Evolutionary conservation across 1,140 invertebrate species (phyloP), one percentile per base, ranked within the genome.

Genomic region (Piezodorus guildinii): DNA sequence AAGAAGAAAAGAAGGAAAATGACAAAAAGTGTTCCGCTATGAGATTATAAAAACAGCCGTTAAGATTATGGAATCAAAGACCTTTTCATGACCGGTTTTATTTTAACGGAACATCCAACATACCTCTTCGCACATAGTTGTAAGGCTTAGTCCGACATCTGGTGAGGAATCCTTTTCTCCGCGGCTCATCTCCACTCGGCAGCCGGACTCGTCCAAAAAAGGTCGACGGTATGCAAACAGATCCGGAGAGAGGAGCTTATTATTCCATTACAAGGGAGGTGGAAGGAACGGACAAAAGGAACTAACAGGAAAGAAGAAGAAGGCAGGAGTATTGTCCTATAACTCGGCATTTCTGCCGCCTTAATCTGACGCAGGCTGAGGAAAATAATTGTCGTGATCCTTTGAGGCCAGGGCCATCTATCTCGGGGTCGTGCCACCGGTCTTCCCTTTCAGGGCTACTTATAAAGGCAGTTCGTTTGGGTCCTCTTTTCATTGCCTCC

Each of bases 141-240:
- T 23, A 56, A 25, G 52, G 52, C 52, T 56, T 21, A 56, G n/a
- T 49, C 23, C 6, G 34, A 39, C 34, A 39, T 39, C 34, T 39
- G 34, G 34, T 49, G 46, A 56, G 52, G 52, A 56, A 56, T 56
- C 52, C 52, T 56, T 56, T 56, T 56, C 52, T 56, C 52, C 6
- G 21, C 5, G 19, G 46, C 34, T 17, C 46, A 49, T 17, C 46
- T 21, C 46, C 46, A 21, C n/a, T 49, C 46, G 21, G 52, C 21
- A 16, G 19, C 21, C 17, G 52, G 52, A 56, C 23, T 17, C 19
- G 52, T 56, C 52, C 52, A 25, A 56, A 56, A 56, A 56, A 56
- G 52, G 52, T 23, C 17, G 17, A 56, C 23, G 52, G 52, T 56
- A 56, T 56, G 52, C 52, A 56, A 39, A 39, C 17, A 56, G 52